These are phyloP conservation scores for Echiichthys vipera DNA, from an alignment of 2,797 vertebrate genomes.

Conservation along the genomic window DNA sequence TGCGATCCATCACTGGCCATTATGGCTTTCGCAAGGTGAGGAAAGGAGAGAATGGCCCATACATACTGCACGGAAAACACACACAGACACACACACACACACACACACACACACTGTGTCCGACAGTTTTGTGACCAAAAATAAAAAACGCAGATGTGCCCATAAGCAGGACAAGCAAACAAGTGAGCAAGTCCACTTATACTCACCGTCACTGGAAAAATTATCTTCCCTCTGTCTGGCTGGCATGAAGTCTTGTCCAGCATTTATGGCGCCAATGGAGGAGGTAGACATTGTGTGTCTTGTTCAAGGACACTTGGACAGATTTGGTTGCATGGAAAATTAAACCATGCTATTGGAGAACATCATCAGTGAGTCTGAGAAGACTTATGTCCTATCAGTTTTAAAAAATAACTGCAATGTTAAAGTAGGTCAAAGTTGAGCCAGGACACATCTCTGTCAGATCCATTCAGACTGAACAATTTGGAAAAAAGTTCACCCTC, in stretches of 20 bases:
- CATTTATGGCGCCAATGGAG: background rate
- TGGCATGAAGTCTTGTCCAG: background rate
- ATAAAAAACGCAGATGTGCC: slow-evolving; percentile 50
- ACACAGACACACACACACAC: slow-evolving; percentile 40
- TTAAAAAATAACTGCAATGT: background rate
- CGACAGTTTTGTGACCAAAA: slow-evolving; percentile 45
- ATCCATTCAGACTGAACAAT: background rate
- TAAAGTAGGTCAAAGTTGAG: background rate
- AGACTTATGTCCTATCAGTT: background rate
- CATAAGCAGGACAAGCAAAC: slow-evolving; percentile 32
- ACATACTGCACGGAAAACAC: slow-evolving; percentile 38
- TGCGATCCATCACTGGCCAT: slow-evolving; percentile 90
- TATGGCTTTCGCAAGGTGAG: slow-evolving; percentile 90
- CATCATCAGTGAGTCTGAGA: background rate
- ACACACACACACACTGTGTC: slow-evolving; percentile 29
- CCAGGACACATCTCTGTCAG: background rate
- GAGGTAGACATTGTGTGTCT: slow-evolving; percentile 2
- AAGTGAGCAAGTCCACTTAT: slow-evolving; percentile 13
- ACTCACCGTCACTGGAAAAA: slow-evolving; percentile 13
- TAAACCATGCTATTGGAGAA: background rate
- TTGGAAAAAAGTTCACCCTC: background rate
- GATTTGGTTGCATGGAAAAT: slow-evolving; percentile 1
- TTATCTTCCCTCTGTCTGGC: slow-evolving; percentile 7
- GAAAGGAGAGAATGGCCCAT: slow-evolving; percentile 82
- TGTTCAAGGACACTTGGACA: slow-evolving; percentile 19